Evolutionary conservation across 2,888 invertebrate species (phyloP), one percentile per base, ranked within the genome.

Genomic region (Xylocampa areola): DNA sequence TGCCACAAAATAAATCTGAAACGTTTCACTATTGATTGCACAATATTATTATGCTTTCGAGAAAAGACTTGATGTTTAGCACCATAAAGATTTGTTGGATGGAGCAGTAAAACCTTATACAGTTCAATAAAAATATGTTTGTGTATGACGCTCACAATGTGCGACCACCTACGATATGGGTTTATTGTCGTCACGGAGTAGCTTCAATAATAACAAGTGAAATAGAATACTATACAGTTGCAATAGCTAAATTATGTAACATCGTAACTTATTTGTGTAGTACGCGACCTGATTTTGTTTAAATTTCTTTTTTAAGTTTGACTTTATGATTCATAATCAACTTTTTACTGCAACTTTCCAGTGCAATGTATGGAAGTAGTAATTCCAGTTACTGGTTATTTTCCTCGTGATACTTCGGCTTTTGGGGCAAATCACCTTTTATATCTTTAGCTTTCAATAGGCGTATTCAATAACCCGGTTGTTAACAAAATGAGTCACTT

Each of bases 71-170:
- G 77, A 80, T 81, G 80, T 80, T 80, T 78, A 76, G 68, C 73
- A 74, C 80, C 73, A 79, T 82, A 85, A 85, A 86, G 76, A 80
- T 85, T 84, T 85, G 85, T 87, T 76, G 79, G 76, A 85, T 79
- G 79, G 77, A 78, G 88, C 80, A 82, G 81, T 91, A 88, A 91
- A 91, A 88, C 83, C 81, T 81, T 87, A 87, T 84, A 84, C 79
- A 81, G 81, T 82, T 85, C 85, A 88, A 91, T 91, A 89, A 88
- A 90, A 89, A 84, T 84, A 86, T 86, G 84, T 85, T 80, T 81
- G 79, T 87, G 81, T 87, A 84, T 85, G 81, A 84, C 79, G 79
- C 80, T 77, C 82, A 85, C 85, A 83, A 80, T 80, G 83, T 77
- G 86, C 58, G 75, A 76, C 76, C 84, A 92, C 91, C 92, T 86